These are phyloP conservation scores for Echeneis naucrates DNA, from an alignment of 2,797 vertebrate genomes.

Conservation along the genomic window DNA sequence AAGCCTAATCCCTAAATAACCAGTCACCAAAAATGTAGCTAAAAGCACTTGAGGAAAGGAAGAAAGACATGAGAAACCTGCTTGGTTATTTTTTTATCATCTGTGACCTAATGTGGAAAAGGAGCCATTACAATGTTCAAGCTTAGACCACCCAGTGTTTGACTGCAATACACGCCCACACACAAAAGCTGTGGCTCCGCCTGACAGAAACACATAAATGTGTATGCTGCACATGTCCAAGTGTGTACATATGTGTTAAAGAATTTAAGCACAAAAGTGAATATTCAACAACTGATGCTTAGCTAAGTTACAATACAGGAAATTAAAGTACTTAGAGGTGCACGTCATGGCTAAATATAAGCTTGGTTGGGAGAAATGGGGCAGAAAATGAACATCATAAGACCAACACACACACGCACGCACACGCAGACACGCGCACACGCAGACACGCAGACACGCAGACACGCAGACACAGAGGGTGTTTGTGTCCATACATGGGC, in stretches of 20 bases:
- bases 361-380: conserved; percentile 63
- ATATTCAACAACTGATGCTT: not conserved
- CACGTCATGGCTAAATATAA: conserved; percentile 35
- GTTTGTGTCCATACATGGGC: conserved; percentile 81
- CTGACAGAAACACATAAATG: conserved; percentile 20
- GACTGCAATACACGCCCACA: conserved; percentile 52
- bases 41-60: conserved; percentile 24
- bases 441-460: conserved; percentile 19
- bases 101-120: conserved; percentile 78
- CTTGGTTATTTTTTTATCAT: conserved; percentile 28
- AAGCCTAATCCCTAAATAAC: conserved; percentile 5
- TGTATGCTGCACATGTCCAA: not conserved
- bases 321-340: conserved; percentile 15
- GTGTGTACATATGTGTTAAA: conserved; percentile 1
- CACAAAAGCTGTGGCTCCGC: conserved; percentile 29
- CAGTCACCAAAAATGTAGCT: conserved; percentile 26
- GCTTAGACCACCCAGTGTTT: conserved; percentile 78
- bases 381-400: conserved; percentile 76
- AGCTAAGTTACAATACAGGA: not conserved
- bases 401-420: conserved; percentile 41
- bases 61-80: conserved; percentile 36
- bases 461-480: conserved; percentile 21
- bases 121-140: conserved; percentile 56
- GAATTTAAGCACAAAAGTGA: not conserved
- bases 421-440: conserved; percentile 24